Evolutionary conservation across 1,140 invertebrate genomes (phyloP), one percentile per base, ranked within the genome.

Genomic region (Papilio polytes): DNA sequence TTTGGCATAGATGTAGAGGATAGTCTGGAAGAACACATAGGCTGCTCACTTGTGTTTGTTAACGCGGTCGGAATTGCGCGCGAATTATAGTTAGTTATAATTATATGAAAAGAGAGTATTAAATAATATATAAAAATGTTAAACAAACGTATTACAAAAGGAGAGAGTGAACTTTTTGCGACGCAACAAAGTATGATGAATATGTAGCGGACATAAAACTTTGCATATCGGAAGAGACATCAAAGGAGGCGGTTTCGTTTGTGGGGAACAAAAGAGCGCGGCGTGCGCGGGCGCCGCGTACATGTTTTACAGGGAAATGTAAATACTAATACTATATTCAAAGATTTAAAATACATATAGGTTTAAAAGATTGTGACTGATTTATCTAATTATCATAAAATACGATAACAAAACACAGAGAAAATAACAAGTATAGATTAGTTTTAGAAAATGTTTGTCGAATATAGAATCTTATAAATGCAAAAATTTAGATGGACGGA

Each of bases 161-260:
- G 44, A 74, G 44, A 44, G 46, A 51, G n/a, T 20, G n/a, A 41
- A 46, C 56, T 78, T 78, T 78, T 66, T 78, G 77, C 48, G 36
- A 36, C 12, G 48, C 73, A 80, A 76, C 82, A 82, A 83, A 85
- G 84, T 31, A 74, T 81, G 77, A 85, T 85, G 82, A 85, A 88
- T 88, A 88, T 87, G 86, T 87, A 88, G 82, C 74, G 80, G 78
- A 78, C 66, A 74, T 85, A 88, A 85, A 86, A 89, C 85, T 93
- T 92, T 92, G 90, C 91, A 94, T 94, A 92, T 92, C 90, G 91
- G 91, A 91, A 85, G 85, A 84, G 77, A 89, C 85, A 92, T 93
- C 90, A 92, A 92, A 94, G 90, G 80, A 81, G 82, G 84, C 88
- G 87, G 87, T 86, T 80, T 87, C 87, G 85, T 88, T 88, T 78